Evolutionary conservation across 2,113 vertebrate species (phyloP), one percentile per base, ranked within the genome.

Genomic region (Microtus richardsoni): DNA sequence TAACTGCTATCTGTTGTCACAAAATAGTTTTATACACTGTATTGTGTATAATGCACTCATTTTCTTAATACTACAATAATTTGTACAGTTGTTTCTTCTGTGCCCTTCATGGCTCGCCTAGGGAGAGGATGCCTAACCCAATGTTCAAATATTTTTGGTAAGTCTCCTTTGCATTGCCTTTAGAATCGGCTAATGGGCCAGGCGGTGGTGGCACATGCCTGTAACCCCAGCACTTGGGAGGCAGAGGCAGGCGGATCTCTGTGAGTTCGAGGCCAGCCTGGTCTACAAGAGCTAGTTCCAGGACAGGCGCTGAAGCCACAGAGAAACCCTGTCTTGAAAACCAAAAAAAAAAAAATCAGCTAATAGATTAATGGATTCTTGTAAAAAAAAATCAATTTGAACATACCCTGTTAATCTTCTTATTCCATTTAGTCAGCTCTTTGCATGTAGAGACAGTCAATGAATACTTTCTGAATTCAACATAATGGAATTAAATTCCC

Each of bases 401-500:
- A 62, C 16, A 68, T 77, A 73, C 78, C 82, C 87, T 91, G 70
- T 71, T 93, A 77, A 91, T 82, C 75, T 91, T 89, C 73, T 94
- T 74, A 94, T 93, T 89, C 47, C 13, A 91, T 26, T 96, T 93
- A 95, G n/a, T 92, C 60, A 89, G 82, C 64, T 94, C 49, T 30
- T 95, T 94, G 39, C 88, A 52, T 90, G 60, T 71, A 75, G 28
- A 93, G 44, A 94, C 79, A 90, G 36, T 91, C 39, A 88, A 47
- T 91, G 92, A 94, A 93, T 78, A 88, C 39, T 96, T 91, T 87
- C 84, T 94, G 75, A 93, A 84, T 77, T 95, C n/a, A 73, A 2
- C n/a, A 44, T 80, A 84, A 84, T 82, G 44, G 10, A 93, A 93
- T 89, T 95, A 88, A 88, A 95, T 93, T 96, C 87, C 60, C 91